These are phyloP conservation scores for Herpetotheres cachinnans DNA, from an alignment of 2,113 vertebrate genomes.

Conservation along the genomic window DNA sequence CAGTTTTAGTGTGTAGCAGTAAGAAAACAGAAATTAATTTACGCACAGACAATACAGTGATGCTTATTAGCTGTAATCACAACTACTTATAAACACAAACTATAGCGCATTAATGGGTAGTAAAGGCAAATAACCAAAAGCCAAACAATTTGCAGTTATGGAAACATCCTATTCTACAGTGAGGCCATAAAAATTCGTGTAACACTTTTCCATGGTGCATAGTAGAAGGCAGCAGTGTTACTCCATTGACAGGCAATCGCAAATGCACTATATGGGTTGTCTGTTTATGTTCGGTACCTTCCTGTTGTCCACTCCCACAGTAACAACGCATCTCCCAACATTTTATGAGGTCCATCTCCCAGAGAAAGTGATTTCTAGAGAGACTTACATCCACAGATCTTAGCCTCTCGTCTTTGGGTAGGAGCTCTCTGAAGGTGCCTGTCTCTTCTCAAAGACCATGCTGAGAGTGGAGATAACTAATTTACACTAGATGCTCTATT, in stretches of 20 bases:
- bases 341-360: neutral
- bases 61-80: neutral
- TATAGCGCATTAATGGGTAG: neutral
- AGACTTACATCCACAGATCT: neutral
- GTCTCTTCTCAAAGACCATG: neutral
- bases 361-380: neutral
- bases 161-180: neutral
- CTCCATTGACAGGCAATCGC: neutral
- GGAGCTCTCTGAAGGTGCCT: neutral
- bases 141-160: neutral
- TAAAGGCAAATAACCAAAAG: neutral
- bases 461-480: neutral
- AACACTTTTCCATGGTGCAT: neutral
- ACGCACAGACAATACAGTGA: neutral
- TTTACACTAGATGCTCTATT: neutral
- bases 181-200: neutral
- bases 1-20: neutral
- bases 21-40: neutral
- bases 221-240: neutral
- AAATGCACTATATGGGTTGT: neutral
- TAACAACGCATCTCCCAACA: neutral
- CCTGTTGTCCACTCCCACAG: neutral
- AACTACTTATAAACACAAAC: neutral
- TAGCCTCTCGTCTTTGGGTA: neutral
- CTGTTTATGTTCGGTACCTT: neutral